These are phyloP conservation scores for Miltochrista miniata DNA, from an alignment of 2,888 invertebrate genomes.

Conservation along the genomic window DNA sequence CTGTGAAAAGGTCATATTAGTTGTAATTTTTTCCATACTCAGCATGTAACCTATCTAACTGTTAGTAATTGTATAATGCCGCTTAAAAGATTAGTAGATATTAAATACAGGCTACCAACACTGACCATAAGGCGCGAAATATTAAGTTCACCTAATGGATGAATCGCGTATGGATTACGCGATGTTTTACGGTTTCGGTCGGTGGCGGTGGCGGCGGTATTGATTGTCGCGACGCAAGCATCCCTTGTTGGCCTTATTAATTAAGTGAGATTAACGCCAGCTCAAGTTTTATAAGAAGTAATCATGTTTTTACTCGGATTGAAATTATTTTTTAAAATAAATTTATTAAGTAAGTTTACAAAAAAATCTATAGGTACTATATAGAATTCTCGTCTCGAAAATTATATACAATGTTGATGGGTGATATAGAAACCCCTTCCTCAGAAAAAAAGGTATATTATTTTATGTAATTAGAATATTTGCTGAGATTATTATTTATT, in stretches of 20 bases:
- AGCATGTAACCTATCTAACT: no score
- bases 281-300: not conserved
- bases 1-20: no score
- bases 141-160: constrained; percentile 21
- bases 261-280: constrained; percentile 8
- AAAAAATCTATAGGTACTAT: no score
- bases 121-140: constrained; percentile 19
- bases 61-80: not conserved
- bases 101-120: constrained; percentile 7
- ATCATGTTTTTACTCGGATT: not conserved
- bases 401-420: no score
- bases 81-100: constrained; percentile 9
- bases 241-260: constrained; percentile 4
- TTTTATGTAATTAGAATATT: no score
- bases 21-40: no score
- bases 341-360: no score
- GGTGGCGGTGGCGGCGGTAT: constrained; percentile 29
- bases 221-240: constrained; percentile 20
- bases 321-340: no score
- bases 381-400: no score
- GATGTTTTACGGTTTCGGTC: constrained; percentile 29
- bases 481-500: no score
- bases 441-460: no score
- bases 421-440: no score
- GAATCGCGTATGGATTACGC: constrained; percentile 25